Evolutionary conservation across 2,888 invertebrate species (phyloP).

Genomic region (Blomia tropicalis): DNA sequence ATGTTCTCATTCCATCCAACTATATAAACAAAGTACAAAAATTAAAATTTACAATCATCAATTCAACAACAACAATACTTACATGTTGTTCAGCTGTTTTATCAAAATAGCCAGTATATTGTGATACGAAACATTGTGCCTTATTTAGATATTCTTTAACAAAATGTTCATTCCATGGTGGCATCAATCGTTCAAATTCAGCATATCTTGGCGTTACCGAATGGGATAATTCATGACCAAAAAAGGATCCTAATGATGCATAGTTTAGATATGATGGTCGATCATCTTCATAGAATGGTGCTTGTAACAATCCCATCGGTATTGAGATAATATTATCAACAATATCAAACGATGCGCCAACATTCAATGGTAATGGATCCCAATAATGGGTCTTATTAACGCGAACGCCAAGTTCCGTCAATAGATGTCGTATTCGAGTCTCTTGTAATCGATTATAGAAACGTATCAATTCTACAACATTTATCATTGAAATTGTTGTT

Average conservation of each 20-base stretch:
- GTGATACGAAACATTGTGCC: slow-evolving; percentile 23
- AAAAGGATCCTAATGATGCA: slow-evolving; percentile 22
- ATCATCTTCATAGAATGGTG: slow-evolving; percentile 21
- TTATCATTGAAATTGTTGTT: too few species aligned
- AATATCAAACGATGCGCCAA: slow-evolving; percentile 22
- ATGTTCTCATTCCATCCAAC: slow-evolving; percentile 22
- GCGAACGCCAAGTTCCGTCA: not conserved
- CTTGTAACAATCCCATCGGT: slow-evolving; percentile 22
- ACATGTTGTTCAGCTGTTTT: slow-evolving; percentile 22
- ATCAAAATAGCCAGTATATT: slow-evolving; percentile 22
- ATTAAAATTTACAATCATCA: not conserved
- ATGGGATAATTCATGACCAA: slow-evolving; percentile 23
- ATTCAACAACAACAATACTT: not conserved
- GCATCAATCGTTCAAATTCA: slow-evolving; percentile 8
- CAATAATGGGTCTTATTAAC: slow-evolving; percentile 12
- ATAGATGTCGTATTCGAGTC: not conserved
- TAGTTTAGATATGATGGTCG: slow-evolving; percentile 22
- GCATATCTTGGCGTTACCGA: slow-evolving; percentile 20
- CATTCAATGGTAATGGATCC: slow-evolving; percentile 21
- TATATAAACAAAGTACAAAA: not conserved
- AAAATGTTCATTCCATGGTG: slow-evolving; percentile 16
- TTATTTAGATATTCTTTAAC: slow-evolving; percentile 18
- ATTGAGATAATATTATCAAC: slow-evolving; percentile 19
- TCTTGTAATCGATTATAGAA: not conserved
- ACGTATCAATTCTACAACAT: not conserved